phyloP scores from a whole-genome alignment of 2,113 vertebrate species.

The Plotosus lineatus region DNA sequence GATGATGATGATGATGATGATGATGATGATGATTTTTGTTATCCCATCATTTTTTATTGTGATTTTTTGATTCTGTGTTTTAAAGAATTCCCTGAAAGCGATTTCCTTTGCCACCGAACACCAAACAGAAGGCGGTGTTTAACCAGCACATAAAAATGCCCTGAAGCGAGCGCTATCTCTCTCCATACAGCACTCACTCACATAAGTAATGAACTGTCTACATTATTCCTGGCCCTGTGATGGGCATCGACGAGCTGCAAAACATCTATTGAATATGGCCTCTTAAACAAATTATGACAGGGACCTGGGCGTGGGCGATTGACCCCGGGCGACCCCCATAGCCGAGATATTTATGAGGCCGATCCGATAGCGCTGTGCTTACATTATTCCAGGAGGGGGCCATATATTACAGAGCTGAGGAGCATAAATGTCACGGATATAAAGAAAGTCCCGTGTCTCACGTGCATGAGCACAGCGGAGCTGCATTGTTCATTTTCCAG shows the following conservation, averaged over 20 bases:
- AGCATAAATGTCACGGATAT: slow-evolving; percentile 47
- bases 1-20: background rate
- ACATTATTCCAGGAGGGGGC: slow-evolving; percentile 41
- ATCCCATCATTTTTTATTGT: background rate
- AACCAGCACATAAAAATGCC: background rate
- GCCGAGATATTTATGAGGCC: slow-evolving; percentile 68
- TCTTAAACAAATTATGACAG: slow-evolving; percentile 86
- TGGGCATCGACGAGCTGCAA: slow-evolving; percentile 70
- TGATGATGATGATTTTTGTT: background rate
- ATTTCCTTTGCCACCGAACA: background rate
- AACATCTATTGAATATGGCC: slow-evolving; percentile 73
- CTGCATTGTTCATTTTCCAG: slow-evolving; percentile 61
- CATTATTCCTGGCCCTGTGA: slow-evolving; percentile 68
- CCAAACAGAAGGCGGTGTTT: background rate
- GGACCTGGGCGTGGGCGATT: slow-evolving; percentile 66
- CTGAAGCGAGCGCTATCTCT: background rate
- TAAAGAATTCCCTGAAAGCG: background rate
- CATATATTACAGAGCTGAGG: slow-evolving; percentile 36
- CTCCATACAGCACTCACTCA: slow-evolving; percentile 54
- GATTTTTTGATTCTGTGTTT: too few species aligned
- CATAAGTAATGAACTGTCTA: slow-evolving; percentile 81
- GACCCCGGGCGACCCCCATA: slow-evolving; percentile 69
- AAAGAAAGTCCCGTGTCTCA: slow-evolving; percentile 35
- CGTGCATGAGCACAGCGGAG: slow-evolving; percentile 39
- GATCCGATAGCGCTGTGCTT: slow-evolving; percentile 63